A percentile compares a stretch with the other conserved stretches of the same genome.
phyloP scores from a whole-genome alignment of 2,888 invertebrate genomes.

The Eristalis arbustorum region DNA sequence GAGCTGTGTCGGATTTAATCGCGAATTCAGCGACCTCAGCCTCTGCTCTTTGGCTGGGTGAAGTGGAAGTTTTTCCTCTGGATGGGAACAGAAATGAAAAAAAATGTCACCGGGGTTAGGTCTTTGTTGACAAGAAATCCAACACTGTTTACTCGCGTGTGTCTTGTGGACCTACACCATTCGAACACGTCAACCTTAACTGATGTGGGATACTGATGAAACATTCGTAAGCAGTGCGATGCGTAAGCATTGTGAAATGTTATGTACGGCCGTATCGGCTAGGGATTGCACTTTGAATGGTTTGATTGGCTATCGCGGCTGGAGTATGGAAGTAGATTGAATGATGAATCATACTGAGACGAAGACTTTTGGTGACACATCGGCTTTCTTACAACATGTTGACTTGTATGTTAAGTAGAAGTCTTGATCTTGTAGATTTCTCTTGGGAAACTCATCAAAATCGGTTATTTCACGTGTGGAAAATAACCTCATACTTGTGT shows the following conservation, averaged over 20 bases:
- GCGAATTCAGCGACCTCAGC: background rate
- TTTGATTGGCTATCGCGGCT: background rate
- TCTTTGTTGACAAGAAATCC: conserved; percentile 3
- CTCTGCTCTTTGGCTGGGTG: conserved; percentile 15
- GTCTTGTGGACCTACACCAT: background rate
- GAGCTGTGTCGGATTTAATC: background rate
- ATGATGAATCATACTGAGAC: background rate
- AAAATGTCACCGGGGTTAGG: background rate
- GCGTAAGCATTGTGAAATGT: background rate
- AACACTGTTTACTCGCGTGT: background rate
- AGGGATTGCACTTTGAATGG: background rate
- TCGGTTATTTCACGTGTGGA: no score
- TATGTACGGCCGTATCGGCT: no score
- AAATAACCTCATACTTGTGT: no score
- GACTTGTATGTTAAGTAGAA: no score
- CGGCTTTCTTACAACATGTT: background rate
- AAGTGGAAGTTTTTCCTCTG: background rate
- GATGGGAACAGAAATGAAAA: background rate
- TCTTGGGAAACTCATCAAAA: no score
- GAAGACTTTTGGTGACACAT: background rate
- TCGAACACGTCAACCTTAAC: background rate
- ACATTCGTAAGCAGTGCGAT: background rate
- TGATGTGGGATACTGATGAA: background rate
- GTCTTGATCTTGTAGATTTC: no score
- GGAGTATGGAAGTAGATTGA: background rate